A percentile compares a stretch with the other conserved stretches of the same genome.
phyloP scores from a whole-genome alignment of 2,888 invertebrate species.

The Anagyrus pseudococci region DNA sequence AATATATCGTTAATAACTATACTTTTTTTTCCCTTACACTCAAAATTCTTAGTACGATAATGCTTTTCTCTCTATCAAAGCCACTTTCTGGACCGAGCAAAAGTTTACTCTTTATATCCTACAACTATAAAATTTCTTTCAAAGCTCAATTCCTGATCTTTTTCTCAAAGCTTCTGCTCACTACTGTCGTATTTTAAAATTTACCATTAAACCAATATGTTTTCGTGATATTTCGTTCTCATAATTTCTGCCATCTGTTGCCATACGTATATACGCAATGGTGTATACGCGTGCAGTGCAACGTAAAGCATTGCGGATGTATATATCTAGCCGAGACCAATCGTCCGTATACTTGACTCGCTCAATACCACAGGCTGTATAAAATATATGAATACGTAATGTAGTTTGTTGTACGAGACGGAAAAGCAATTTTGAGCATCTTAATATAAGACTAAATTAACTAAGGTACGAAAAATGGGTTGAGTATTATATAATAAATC shows the following conservation, averaged over 20 bases:
- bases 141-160: no score
- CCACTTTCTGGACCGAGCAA: constrained; percentile 16
- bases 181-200: no score
- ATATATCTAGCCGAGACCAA: constrained; percentile 11
- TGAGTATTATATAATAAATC: no score
- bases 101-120: constrained; percentile 2
- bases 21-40: constrained; percentile 5
- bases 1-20: constrained; percentile 14
- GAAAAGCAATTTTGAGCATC: constrained; percentile 7
- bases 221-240: no score
- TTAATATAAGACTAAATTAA: background rate
- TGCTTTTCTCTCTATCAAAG: constrained; percentile 27
- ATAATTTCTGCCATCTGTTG: no score
- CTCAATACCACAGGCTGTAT: constrained; percentile 30
- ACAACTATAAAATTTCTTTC: constrained; percentile 21
- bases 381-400: constrained; percentile 10
- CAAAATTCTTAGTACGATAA: constrained; percentile 23
- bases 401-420: background rate
- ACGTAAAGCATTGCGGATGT: background rate
- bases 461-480: no score
- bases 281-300: background rate
- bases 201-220: no score
- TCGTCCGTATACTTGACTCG: constrained; percentile 12
- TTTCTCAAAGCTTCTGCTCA: no score
- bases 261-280: no score